Base-by-base conservation (phyloP, 2,888 invertebrate species). In the Ochropleura plecta region DNA sequence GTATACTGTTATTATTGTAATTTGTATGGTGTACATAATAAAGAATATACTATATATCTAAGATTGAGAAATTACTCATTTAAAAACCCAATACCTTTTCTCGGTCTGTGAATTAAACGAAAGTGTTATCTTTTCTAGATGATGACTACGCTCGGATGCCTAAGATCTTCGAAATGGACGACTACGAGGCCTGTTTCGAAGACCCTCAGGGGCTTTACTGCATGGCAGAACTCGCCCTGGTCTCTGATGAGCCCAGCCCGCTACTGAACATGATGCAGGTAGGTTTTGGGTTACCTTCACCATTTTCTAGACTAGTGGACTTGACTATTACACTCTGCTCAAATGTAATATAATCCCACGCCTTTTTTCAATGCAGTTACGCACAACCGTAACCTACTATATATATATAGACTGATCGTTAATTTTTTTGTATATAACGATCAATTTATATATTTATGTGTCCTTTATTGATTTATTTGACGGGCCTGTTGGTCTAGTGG, bases 111-210 rank as follows among this genome's bases (percentile, higher is more conserved):
- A 30, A 30, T 30, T 30, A 30, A 30, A 30, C 30, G 30, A 30
- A 1, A 30, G 30, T 30, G 20, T 20, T 20, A 40, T 16, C 18
- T 40, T 12, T 46, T 12, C 12, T 55, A 79, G 83, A 67, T 49
- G 46, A 73, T 0, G 90, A 91, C 59, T 88, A 88, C 16, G 77
- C 80, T 0, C 86, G 70, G 4, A 88, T 92, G 88, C 92, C 92
- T 0, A 85, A 86, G 0, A 5, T 89, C 0, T 85, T 87, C 57
- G 68, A 78, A 0, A 16, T 89, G 55, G 92, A 92, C 40, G 74
- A 84, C 16, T 91, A 90, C 63, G 85, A 88, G 8, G 44, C 60
- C 5, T 91, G 92, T 63, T 49, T 89, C 8, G 46, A 62, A 5
- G 71, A 86, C 0, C 76, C 84, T 0, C 75, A 75, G 3, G 88